Percentiles rank a stretch among this genome's conserved stretches.
phyloP scores from a whole-genome alignment of 2,888 invertebrate species.

The Gisinianus flammeolus region DNA sequence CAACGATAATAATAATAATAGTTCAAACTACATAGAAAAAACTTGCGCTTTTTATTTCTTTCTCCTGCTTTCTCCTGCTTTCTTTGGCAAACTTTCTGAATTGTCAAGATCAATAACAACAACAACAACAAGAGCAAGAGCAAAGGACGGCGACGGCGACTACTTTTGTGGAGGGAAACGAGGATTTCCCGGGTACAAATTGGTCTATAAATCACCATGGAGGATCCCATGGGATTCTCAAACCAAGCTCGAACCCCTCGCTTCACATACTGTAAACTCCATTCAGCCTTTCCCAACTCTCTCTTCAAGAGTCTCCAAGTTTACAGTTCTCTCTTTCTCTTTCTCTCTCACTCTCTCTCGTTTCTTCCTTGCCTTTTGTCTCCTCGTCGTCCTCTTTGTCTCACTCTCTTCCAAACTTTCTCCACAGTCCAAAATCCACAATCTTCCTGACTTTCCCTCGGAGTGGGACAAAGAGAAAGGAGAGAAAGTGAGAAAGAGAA shows the following conservation, averaged over 20 bases:
- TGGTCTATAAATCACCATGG: conserved; percentile 15
- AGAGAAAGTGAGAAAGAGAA: too few relatives aligned
- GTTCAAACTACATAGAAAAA: background rate
- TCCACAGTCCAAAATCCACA: conserved; percentile 33
- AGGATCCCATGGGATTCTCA: conserved; percentile 1
- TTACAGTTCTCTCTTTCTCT: background rate
- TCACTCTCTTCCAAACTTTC: too few relatives aligned
- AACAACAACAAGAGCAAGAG: background rate
- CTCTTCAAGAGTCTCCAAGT: background rate
- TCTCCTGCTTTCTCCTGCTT: background rate
- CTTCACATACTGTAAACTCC: background rate
- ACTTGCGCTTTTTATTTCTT: background rate
- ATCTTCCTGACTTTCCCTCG: conserved; percentile 4
- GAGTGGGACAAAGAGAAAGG: background rate
- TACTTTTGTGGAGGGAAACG: background rate
- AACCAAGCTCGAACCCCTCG: background rate
- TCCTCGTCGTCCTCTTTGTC: conserved; percentile 33
- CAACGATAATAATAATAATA: background rate
- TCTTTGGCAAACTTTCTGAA: background rate
- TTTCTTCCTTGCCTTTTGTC: background rate
- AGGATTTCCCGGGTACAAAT: conserved; percentile 4
- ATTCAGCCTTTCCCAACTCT: conserved; percentile 1
- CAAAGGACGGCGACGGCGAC: too few relatives aligned
- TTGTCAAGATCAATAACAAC: background rate
- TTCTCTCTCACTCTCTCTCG: conserved; percentile 8